Base-by-base conservation (phyloP, 2,113 vertebrate species). In the Tetrao urogallus region DNA sequence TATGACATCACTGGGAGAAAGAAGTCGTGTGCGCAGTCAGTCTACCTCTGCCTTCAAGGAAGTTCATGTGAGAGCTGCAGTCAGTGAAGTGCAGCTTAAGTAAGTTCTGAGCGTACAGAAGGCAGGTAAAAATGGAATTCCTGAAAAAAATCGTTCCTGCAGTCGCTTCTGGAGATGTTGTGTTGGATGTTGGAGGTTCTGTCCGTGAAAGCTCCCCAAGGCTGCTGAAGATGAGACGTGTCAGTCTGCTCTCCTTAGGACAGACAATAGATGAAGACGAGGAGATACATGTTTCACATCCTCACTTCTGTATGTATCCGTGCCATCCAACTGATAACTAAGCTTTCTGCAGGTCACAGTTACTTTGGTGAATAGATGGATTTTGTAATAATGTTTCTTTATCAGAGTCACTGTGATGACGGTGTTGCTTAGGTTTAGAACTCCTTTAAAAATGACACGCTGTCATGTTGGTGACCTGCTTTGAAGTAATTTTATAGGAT, bases 141-240 rank as follows among this genome's bases (percentile, higher is more conserved):
- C 97, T 99, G 60, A 99, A 98, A 97, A 99, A 98, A 97, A 98
- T 99, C 4, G 98, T 99, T 85, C 98, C 99, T 43, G 79, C 96
- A 8, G 95, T 93, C 25, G 94, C 97, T 93, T 98, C 97, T 27
- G 98, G 98, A 89, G 98, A 99, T 50, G 95, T 94, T 16, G 89
- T 95, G 91, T 34, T 88, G 93, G 98, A 98, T 47, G 91, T 85
- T 56, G 95, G 78, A 69, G 94, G 52, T 42, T 25, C 92, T 18
- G 65, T 96, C 61, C 97, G 89, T 56, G 99, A 98, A 32, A 94
- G 96, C 4, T 98, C 98, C 22, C 98, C 98, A 30, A 98, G 97
- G 82, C 98, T 99, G 6, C 97, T 99, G 79, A 98, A 98, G 94
- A 98, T 99, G 95, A 99, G 97, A 92, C 97, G 98, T 25, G 97